A percentile compares a stretch with the other conserved stretches of the same genome.
phyloP scores from a whole-genome alignment of 2,113 vertebrate genomes.

The Catharus fuscescens region DNA sequence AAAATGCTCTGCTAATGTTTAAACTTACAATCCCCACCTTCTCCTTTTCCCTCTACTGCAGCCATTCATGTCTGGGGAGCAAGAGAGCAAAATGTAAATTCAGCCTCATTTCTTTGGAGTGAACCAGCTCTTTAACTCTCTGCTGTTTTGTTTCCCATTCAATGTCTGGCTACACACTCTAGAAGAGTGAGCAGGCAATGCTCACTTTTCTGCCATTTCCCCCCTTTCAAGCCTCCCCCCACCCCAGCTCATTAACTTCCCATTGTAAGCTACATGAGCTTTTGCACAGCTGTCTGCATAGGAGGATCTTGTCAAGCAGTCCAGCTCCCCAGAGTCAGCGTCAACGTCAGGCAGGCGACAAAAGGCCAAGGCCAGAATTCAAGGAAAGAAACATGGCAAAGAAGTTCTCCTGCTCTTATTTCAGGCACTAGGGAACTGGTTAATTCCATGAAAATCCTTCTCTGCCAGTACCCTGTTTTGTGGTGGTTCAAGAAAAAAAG shows the following conservation, averaged over 20 bases:
- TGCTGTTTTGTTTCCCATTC: conserved; percentile 17
- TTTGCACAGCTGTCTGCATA: not conserved
- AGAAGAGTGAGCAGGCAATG: not conserved
- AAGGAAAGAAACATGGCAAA: not conserved
- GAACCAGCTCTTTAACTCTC: conserved; percentile 15
- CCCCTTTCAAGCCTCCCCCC: not conserved
- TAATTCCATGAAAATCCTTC: conserved; percentile 23
- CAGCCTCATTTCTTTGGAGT: not conserved
- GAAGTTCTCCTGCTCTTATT: not conserved
- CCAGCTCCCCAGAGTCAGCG: not conserved
- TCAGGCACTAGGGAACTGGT: not conserved
- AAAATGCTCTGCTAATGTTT: conserved; percentile 12
- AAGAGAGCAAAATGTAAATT: not conserved
- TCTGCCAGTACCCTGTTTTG: not conserved
- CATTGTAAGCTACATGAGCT: not conserved
- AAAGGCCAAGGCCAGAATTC: not conserved
- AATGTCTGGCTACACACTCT: not conserved
- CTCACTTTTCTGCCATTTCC: not conserved
- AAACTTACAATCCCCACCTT: not conserved
- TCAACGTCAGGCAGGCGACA: not conserved
- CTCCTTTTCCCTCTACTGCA: not conserved
- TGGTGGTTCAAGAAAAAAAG: not conserved
- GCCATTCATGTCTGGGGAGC: not conserved
- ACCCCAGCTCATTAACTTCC: not conserved
- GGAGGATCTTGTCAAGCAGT: conserved; percentile 8